These are phyloP conservation scores for Zosterops japonicus DNA, from an alignment of 2,113 vertebrate genomes.

Conservation along the genomic window DNA sequence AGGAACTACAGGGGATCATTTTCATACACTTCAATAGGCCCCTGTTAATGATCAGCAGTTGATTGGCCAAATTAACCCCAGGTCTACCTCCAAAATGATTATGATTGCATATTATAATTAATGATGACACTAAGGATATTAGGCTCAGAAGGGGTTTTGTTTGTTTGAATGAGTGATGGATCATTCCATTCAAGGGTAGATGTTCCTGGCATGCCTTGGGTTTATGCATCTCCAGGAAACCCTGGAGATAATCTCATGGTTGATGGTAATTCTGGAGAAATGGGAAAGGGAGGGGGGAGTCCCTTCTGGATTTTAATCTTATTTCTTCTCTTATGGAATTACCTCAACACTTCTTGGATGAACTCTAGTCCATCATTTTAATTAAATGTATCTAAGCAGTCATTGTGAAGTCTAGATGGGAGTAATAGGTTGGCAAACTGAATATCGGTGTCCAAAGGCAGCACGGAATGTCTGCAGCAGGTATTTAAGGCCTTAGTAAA, in stretches of 20 bases:
- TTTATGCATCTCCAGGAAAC: background rate
- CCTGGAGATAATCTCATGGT: background rate
- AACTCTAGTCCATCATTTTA: conserved; percentile 22
- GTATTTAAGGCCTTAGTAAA: background rate
- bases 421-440: background rate
- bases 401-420: background rate
- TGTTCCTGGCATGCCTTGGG: background rate
- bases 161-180: conserved; percentile 18
- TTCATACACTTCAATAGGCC: background rate
- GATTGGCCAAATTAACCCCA: conserved; percentile 56
- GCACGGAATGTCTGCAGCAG: background rate
- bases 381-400: conserved; percentile 14
- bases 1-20: conserved; percentile 21
- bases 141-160: conserved; percentile 48
- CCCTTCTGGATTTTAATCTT: conserved; percentile 29
- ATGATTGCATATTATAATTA: conserved; percentile 42
- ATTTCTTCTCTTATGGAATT: background rate
- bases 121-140: conserved; percentile 34
- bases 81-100: conserved; percentile 43
- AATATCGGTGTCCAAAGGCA: background rate
- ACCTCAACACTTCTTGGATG: background rate
- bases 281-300: background rate
- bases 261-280: background rate
- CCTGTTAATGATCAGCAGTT: background rate
- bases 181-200: background rate